Base-by-base conservation (phyloP, 2,113 vertebrate genomes). In the Arenaria interpres region DNA sequence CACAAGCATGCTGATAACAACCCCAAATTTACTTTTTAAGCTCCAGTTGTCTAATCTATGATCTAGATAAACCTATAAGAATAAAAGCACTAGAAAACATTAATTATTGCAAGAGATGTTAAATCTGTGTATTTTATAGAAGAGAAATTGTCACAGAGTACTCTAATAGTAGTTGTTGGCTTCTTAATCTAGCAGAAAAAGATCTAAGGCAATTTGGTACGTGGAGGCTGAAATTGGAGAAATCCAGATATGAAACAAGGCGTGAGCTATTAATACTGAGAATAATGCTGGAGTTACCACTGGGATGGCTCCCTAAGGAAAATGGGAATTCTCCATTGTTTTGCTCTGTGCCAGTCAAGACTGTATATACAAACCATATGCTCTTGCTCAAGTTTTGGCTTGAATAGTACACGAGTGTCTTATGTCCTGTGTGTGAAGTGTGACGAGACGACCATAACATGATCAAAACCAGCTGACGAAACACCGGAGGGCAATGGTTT, bases 301-400 rank as follows among this genome's bases (percentile, higher is more conserved):
- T 81, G 43, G 64, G 48, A 78, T 90, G 69, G 68, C 39, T 89
- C 57, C 48, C 48, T 72, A 33, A 92, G 80, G 76, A 89, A 74
- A 93, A 81, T n/a, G 28, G n/a, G 50, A 93, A 94, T 87, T 95
- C 66, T 87, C 80, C 45, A 62, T 89, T 89, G 68, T 84, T 93
- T 90, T 92, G 37, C 62, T 93, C 60, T 66, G 24, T 89, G 48
- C 73, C 73, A 78, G 27, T 87, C 72, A 78, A 75, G 51, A 60
- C 37, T 66, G 27, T 45, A 37, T 73, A 85, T 72, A 48, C 50
- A 89, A 86, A 95, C 75, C 57, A 74, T 50, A 48, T 25, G 62
- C 39, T 81, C 60, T 87, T 4, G 3, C 64, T 90, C 39, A 73
- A 30, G n/a, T 72, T 74, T 43, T 93, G 56, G 15, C 48, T 74